Base-by-base conservation (phyloP, 2,113 vertebrate species). In the Grallaria varia region DNA sequence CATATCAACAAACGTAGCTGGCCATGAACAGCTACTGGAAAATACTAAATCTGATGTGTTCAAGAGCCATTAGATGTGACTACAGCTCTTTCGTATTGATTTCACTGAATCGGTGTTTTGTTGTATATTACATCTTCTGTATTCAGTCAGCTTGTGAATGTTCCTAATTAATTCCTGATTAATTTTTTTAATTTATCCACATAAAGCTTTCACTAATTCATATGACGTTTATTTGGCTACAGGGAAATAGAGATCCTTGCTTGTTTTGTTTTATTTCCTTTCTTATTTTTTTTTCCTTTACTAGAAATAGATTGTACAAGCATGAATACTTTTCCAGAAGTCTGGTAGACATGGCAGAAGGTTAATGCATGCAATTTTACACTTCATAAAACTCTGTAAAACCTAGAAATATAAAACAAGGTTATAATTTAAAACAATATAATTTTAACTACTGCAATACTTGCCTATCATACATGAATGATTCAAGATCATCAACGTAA, bases 341-440 rank as follows among this genome's bases (percentile, higher is more conserved):
- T 89, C 82, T 96, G 75, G 88, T 88, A 97, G 94, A 89, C 73
- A 58, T 90, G 75, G 83, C 91, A 96, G 95, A 93, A 97, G 92
- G 94, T 96, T 97, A 97, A 98, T 97, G 73, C 53, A 95, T 94
- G 90, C 90, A 92, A 96, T 97, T 98, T 98, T 97, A 96, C 84
- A 94, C 90, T 97, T 96, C 94, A 96, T 97, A 97, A 98, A 98
- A 94, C 82, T 93, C 90, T 90, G 56, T 96, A 95, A 97, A 98
- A 97, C 87, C 71, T 91, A 88, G 94, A 97, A 97, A 96, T 94
- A 95, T 97, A 97, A 96, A 97, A 95, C 59, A 94, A 95, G 95
- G 75, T 93, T 97, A 81, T 98, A 97, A 97, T 97, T 98, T 97
- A 96, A 97, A 97, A 95, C 89, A 97, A 90, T 97, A 87, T 97